Conservation (phyloP, 2,888 invertebrate species). For the Drosophila multiciliata region DNA sequence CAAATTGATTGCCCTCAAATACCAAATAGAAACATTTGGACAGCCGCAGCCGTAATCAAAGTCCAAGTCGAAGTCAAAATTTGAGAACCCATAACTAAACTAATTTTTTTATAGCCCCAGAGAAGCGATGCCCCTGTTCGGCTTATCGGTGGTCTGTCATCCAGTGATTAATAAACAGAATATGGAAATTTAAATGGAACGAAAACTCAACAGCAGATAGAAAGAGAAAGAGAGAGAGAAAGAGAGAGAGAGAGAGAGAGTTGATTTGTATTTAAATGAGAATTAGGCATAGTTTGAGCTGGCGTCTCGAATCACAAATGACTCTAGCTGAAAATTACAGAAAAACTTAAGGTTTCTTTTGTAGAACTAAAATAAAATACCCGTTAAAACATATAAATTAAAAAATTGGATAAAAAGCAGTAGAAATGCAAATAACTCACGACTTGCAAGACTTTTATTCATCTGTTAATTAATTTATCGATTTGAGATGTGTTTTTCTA, state of each 20-base stretch:
- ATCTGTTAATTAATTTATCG: neutral
- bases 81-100: conserved; percentile 36
- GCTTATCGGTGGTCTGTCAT: conserved; percentile 61
- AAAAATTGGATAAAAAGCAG: neutral
- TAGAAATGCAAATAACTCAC: neutral
- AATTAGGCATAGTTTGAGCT: conserved; percentile 22
- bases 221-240: neutral
- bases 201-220: conserved; percentile 9
- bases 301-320: conserved; percentile 31
- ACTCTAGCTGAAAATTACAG: conserved; percentile 20
- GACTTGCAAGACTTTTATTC: conserved; percentile 3
- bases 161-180: conserved; percentile 75
- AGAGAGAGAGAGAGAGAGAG: neutral
- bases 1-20: conserved; percentile 74
- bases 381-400: conserved; percentile 9
- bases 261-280: conserved; percentile 56
- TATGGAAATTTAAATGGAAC: conserved; percentile 72
- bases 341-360: conserved; percentile 11
- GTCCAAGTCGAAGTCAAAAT: neutral
- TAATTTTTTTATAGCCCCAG: conserved; percentile 23
- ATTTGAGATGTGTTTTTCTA: neutral
- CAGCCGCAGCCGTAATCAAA: conserved; percentile 34
- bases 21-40: conserved; percentile 69
- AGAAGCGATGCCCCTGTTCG: conserved; percentile 19
- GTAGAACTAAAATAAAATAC: conserved; percentile 8